phyloP scores from a whole-genome alignment of 1,140 invertebrate genomes.

The Drosophila orena region DNA sequence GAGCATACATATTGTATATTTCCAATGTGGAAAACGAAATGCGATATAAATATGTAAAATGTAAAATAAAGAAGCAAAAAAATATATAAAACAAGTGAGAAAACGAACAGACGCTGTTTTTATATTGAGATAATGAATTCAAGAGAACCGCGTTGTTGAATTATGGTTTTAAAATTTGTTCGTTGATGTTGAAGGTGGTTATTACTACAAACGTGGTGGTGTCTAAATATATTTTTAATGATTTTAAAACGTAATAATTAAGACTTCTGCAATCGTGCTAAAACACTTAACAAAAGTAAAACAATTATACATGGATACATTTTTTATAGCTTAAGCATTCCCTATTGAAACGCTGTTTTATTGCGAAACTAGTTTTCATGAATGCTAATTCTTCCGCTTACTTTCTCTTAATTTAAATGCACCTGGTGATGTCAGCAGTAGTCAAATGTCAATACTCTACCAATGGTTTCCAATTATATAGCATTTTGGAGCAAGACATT shows the following conservation, averaged over 20 bases:
- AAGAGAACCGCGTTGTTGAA: background rate
- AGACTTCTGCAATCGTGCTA: too few relatives aligned
- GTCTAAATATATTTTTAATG: too few relatives aligned
- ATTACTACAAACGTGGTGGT: too few relatives aligned
- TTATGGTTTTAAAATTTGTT: too few relatives aligned
- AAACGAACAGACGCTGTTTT: constrained; percentile 13
- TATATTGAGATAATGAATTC: background rate
- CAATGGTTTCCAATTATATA: background rate
- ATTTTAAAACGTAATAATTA: too few relatives aligned
- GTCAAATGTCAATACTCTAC: background rate
- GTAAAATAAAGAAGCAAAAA: constrained; percentile 83
- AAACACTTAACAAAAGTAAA: too few relatives aligned
- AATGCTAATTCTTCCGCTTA: background rate
- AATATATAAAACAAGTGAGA: constrained; percentile 75
- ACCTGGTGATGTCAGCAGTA: background rate
- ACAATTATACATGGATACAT: background rate
- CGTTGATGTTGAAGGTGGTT: too few relatives aligned
- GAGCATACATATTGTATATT: constrained; percentile 73
- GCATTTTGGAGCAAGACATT: background rate
- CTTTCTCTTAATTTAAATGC: background rate
- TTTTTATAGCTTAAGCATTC: background rate
- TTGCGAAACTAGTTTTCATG: background rate
- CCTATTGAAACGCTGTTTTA: background rate
- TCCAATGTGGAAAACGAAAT: constrained; percentile 60
- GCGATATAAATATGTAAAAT: constrained; percentile 81